phyloP scores from a whole-genome alignment of 2,797 vertebrate genomes.

The Ispidina picta region DNA sequence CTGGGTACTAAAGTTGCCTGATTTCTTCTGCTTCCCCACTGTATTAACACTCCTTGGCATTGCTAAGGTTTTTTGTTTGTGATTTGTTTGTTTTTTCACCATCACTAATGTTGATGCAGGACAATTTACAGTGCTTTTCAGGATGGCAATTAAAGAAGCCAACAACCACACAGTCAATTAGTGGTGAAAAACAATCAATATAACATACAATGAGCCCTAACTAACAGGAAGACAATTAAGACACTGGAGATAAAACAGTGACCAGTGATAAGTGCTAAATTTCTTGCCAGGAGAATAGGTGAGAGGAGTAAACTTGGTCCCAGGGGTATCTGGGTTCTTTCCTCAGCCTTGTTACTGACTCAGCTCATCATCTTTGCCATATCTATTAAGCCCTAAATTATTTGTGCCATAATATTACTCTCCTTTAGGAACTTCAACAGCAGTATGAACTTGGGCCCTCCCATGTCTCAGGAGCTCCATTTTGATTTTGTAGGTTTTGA shows the following conservation, averaged over 20 bases:
- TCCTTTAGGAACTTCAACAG: neutral
- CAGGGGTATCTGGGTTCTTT: neutral
- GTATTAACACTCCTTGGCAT: neutral
- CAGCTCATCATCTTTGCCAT: neutral
- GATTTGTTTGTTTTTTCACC: neutral
- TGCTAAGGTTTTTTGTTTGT: neutral
- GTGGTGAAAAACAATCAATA: conserved; percentile 62
- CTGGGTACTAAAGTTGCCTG: neutral
- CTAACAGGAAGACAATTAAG: conserved; percentile 57
- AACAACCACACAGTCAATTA: conserved; percentile 55
- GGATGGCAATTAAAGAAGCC: conserved; percentile 55
- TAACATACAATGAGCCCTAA: conserved; percentile 56
- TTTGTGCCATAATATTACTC: neutral
- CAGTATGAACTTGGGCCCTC: neutral
- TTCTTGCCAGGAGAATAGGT: neutral
- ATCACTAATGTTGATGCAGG: conserved; percentile 27
- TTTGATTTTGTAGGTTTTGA: neutral
- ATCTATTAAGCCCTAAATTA: neutral
- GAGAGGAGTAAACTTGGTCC: neutral
- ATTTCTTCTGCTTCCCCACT: neutral
- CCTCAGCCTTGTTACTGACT: neutral
- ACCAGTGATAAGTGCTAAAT: conserved; percentile 47
- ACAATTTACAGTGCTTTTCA: conserved; percentile 55
- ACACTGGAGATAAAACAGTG: conserved; percentile 55
- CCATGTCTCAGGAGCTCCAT: fast-evolving